Conservation (phyloP, 2,113 vertebrate species). For the human (Homo sapiens) region GRCh38 chr5:170287001-170287500, state of each 20-base stretch:
- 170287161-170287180: neutral
- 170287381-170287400: neutral
- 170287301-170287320: neutral
- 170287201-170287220: neutral
- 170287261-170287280: neutral
- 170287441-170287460: neutral
- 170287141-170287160: neutral
- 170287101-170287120: neutral
- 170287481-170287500: neutral
- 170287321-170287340: neutral
- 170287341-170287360: neutral
- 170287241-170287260: neutral
- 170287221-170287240: neutral
- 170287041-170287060: neutral
- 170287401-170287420: rapidly evolving
- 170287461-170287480: neutral
- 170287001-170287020: neutral
- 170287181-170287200: neutral
- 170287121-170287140: neutral
- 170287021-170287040: neutral
- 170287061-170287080: neutral
- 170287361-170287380: neutral
- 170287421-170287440: rapidly evolving
- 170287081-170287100: neutral
- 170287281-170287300: neutral